These are phyloP conservation scores for Elaeidobius kamerunicus DNA, from an alignment of 2,888 invertebrate species.

Conservation along the genomic window DNA sequence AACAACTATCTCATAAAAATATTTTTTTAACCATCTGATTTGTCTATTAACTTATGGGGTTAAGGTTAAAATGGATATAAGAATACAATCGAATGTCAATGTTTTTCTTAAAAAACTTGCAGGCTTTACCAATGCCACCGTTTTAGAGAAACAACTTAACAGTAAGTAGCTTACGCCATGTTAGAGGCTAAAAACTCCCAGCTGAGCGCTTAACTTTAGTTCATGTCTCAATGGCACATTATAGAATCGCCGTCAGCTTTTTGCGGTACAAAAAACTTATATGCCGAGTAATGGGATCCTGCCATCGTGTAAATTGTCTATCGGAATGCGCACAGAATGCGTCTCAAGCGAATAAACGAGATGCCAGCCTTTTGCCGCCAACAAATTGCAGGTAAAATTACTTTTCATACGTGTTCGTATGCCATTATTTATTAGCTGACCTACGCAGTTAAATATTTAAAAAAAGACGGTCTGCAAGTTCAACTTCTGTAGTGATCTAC, in stretches of 20 bases:
- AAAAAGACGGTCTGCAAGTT: slow-evolving; percentile 10
- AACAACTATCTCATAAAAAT: too few relatives aligned
- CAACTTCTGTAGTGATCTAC: slow-evolving; percentile 8
- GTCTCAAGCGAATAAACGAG: slow-evolving; percentile 42
- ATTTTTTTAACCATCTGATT: too few relatives aligned
- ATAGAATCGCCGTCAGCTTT: slow-evolving; percentile 28
- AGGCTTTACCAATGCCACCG: too few relatives aligned
- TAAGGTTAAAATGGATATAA: neutral
- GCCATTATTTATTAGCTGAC: slow-evolving; percentile 32
- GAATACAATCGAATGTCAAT: too few relatives aligned
- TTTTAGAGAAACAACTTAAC: neutral
- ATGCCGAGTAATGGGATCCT: slow-evolving; percentile 46
- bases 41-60: too few relatives aligned
- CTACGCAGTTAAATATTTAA: slow-evolving; percentile 19
- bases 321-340: slow-evolving; percentile 46
- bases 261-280: slow-evolving; percentile 25
- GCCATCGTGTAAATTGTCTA: slow-evolving; percentile 47
- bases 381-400: slow-evolving; percentile 35
- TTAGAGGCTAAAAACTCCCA: slow-evolving; percentile 16
- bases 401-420: slow-evolving; percentile 33
- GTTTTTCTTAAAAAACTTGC: too few relatives aligned
- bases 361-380: slow-evolving; percentile 35
- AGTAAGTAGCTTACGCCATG: slow-evolving; percentile 15
- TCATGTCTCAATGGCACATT: slow-evolving; percentile 29
- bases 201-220: slow-evolving; percentile 22